Conservation (phyloP, 35 echinoderm and acorn worm species). For the Chiridota heheva region DNA sequence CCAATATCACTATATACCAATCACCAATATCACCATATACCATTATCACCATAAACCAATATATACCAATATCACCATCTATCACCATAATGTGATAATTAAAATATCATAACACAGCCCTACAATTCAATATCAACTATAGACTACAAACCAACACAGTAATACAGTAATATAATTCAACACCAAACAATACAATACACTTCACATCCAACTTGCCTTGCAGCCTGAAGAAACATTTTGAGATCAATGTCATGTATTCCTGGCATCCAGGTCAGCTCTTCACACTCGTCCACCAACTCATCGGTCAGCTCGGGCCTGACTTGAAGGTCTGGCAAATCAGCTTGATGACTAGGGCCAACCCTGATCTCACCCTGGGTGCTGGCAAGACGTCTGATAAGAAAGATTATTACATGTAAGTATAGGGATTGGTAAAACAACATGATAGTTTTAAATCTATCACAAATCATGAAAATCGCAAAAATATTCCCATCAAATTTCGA, state of each 20-base stretch:
- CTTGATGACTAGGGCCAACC: conserved; percentile 90
- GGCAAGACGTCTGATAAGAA: conserved; percentile 69
- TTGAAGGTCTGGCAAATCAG: conserved; percentile 61
- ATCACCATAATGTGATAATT: too few species aligned
- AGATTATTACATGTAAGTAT: background rate
- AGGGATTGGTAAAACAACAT: background rate
- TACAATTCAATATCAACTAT: too few species aligned
- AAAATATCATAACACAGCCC: too few species aligned
- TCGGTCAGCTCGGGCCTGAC: conserved; percentile 40
- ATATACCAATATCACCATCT: too few species aligned
- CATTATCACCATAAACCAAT: too few species aligned
- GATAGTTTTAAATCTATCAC: background rate
- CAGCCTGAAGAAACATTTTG: conserved; percentile 92
- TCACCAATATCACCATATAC: too few species aligned
- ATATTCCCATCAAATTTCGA: too few species aligned
- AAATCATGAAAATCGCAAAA: background rate
- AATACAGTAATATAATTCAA: too few species aligned
- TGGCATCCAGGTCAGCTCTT: conserved; percentile 91
- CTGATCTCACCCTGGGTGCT: conserved; percentile 96
- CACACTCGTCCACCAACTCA: conserved; percentile 46
- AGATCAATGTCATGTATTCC: conserved; percentile 78
- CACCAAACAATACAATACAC: too few species aligned
- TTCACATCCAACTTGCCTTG: conserved; percentile 79
- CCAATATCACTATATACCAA: too few species aligned
- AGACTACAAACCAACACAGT: too few species aligned